Conservation (phyloP, 2,888 invertebrate genomes). For the Hesperia comma region DNA sequence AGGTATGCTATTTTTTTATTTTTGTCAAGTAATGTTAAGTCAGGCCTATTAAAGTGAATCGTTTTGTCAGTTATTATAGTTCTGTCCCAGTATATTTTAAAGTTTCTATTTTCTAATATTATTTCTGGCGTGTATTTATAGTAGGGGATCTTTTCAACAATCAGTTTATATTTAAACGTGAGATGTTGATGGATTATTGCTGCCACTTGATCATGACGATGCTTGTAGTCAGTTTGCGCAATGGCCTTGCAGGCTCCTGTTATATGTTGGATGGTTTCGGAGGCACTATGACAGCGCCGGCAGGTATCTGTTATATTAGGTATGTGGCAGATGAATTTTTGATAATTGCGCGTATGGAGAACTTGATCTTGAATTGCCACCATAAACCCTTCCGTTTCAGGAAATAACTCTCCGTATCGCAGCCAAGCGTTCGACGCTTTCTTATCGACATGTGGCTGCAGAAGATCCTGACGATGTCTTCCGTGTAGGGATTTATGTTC, state of each 20-base stretch:
- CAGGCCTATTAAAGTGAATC: too few species aligned
- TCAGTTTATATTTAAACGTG: slow-evolving; percentile 25
- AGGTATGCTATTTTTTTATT: slow-evolving; percentile 26
- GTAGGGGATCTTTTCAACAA: slow-evolving; percentile 20
- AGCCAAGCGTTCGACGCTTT: slow-evolving; percentile 37
- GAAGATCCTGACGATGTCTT: too few species aligned
- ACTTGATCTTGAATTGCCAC: slow-evolving; percentile 35
- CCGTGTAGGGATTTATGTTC: slow-evolving; percentile 32
- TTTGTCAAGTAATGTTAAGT: too few species aligned
- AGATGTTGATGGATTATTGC: slow-evolving; percentile 38
- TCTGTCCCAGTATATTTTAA: too few species aligned
- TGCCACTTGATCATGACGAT: too few species aligned
- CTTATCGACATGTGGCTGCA: too few species aligned
- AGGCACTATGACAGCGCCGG: slow-evolving; percentile 31
- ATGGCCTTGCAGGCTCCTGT: too few species aligned
- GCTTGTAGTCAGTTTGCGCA: too few species aligned
- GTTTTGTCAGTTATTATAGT: too few species aligned
- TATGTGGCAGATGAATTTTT: slow-evolving; percentile 23
- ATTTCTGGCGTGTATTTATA: too few species aligned
- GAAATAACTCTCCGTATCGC: slow-evolving; percentile 27
- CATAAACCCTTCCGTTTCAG: slow-evolving; percentile 36
- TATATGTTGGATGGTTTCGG: too few species aligned
- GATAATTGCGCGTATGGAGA: slow-evolving; percentile 29
- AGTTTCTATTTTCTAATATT: too few species aligned
- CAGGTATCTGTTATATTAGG: slow-evolving; percentile 21